Conservation (phyloP, 2,888 invertebrate species). For the Sericinus montela region DNA sequence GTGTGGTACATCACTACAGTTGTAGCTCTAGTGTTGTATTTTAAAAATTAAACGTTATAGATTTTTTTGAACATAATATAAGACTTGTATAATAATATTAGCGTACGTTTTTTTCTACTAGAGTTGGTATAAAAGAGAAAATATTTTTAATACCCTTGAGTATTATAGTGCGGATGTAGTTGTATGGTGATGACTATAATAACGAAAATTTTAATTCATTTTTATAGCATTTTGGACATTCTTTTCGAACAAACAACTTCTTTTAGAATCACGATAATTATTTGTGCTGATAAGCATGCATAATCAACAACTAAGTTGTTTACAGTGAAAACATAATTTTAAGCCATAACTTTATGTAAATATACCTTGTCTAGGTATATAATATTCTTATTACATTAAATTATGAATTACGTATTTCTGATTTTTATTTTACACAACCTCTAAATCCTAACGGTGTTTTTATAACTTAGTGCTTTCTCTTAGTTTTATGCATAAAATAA, state of each 20-base stretch:
- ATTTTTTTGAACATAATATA: slow-evolving; percentile 54
- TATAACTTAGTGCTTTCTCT: too few relatives aligned
- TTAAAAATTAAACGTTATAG: slow-evolving; percentile 55
- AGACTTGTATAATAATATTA: slow-evolving; percentile 70
- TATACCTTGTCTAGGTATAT: slow-evolving; percentile 56
- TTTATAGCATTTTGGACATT: slow-evolving; percentile 30
- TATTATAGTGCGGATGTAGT: slow-evolving; percentile 45
- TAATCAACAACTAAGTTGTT: slow-evolving; percentile 56
- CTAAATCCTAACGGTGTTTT: too few relatives aligned
- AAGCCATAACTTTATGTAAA: slow-evolving; percentile 62
- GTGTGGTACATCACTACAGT: slow-evolving; percentile 41
- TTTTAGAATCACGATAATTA: slow-evolving; percentile 25
- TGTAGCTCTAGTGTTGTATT: slow-evolving; percentile 57
- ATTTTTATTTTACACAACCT: slow-evolving; percentile 36
- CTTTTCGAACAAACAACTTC: slow-evolving; percentile 31
- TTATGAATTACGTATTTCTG: slow-evolving; percentile 56
- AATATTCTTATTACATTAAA: slow-evolving; percentile 71
- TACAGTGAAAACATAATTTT: slow-evolving; percentile 55
- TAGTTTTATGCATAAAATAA: too few relatives aligned
- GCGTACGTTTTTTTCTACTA: slow-evolving; percentile 35
- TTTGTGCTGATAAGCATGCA: slow-evolving; percentile 32
- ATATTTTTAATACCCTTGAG: slow-evolving; percentile 71
- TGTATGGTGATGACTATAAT: slow-evolving; percentile 10
- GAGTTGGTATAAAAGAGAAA: slow-evolving; percentile 54
- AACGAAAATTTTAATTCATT: slow-evolving; percentile 21